phyloP scores from a whole-genome alignment of 2,797 vertebrate species.

The Bufotes viridis region DNA sequence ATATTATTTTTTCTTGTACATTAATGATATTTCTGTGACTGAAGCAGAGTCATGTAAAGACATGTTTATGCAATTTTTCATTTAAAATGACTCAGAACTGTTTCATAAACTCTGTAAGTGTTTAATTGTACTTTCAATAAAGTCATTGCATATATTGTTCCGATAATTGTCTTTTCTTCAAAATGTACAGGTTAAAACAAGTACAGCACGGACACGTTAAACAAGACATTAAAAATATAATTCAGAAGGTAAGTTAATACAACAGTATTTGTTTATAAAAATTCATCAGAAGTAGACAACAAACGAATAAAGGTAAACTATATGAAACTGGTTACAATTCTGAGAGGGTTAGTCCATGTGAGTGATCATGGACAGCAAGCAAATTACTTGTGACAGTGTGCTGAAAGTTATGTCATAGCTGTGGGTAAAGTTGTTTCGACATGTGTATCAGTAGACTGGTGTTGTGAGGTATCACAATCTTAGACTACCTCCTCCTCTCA shows the following conservation, averaged over 20 bases:
- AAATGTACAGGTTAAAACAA: slow-evolving; percentile 17
- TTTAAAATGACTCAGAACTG: neutral
- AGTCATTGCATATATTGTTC: neutral
- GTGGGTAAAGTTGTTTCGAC: too few relatives aligned
- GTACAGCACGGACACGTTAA: neutral
- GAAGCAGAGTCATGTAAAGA: slow-evolving; percentile 7
- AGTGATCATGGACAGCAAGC: too few relatives aligned
- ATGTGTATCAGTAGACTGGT: too few relatives aligned
- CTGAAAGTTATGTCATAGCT: too few relatives aligned
- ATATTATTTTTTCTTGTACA: neutral
- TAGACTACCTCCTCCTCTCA: too few relatives aligned
- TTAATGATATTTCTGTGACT: slow-evolving; percentile 11
- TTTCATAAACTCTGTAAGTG: slow-evolving; percentile 10
- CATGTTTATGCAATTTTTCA: neutral
- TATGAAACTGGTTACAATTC: neutral
- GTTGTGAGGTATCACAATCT: too few relatives aligned
- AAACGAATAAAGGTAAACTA: neutral
- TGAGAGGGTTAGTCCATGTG: neutral
- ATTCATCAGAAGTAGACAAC: neutral
- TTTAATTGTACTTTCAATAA: slow-evolving; percentile 3
- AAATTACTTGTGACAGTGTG: too few relatives aligned
- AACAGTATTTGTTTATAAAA: neutral
- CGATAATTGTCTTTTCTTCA: slow-evolving; percentile 11
- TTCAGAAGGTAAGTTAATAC: neutral
- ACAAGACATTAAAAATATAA: neutral